Base-by-base conservation (phyloP, 2,113 vertebrate genomes). In the Onychorhynchus coronatus region DNA sequence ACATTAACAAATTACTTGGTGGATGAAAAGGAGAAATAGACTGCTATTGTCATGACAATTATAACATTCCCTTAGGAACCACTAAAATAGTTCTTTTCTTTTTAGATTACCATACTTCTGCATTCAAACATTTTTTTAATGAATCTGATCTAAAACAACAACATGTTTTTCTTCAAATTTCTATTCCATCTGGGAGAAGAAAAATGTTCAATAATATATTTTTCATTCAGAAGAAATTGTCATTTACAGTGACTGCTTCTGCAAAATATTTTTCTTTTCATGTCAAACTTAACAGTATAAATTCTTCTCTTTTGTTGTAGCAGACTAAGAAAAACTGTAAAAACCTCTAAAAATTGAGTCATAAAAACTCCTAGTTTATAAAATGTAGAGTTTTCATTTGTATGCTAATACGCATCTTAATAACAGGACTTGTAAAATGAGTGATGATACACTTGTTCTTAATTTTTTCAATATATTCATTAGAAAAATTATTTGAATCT, bases 301-400 rank as follows among this genome's bases (percentile, higher is more conserved):
- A 15, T 20, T 75, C 6, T 65, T 91, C 14, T 81, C 11, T 80
- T 78, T 37, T 78, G 71, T 42, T 88, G 10, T 61, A 90, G 27
- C 2, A 56, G 6, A 41, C 3, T 42, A 46, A 3, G 2, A 89
- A 72, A 56, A 67, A 8, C 28, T 31, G 10, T n/a, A 49, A 52
- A 52, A 33, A 16, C 0, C 0, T 3, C 2, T 1, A 63, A 58
- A 58, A 41, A 10, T 31, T 22, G 31, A 73, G 6, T 28, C 25
- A 20, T 18, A 86, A 50, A 4, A 1, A 2, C 2, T 71, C 8
- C 4, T 58, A 47, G 5, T 30, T 46, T 92, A 5, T 41, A 28
- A 91, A 86, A 72, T 52, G 7, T 22, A 8, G 50, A 77, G 8
- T 10, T 55, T 8, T 14, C 52, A 73, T 46, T 78, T 23, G 15